Evolutionary conservation across 2,797 vertebrate genomes (phyloP), one percentile per base, ranked within the genome.

Genomic region (Orestias chungarensis): DNA sequence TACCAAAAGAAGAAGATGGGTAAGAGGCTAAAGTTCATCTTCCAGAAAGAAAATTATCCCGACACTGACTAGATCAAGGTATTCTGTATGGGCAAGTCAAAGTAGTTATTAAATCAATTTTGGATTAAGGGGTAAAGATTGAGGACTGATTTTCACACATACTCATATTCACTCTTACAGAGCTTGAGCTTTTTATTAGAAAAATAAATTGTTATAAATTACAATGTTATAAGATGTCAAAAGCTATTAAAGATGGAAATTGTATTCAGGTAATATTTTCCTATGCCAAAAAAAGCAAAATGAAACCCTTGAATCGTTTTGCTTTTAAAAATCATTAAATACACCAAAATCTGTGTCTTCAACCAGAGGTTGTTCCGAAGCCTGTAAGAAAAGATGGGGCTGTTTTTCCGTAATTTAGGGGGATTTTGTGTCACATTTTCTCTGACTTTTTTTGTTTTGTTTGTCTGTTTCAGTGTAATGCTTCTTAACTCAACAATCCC

Each of bases 401-500:
- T 55, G n/a, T 18, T 15, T 43, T 27, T 43, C 23, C 8, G 14
- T 5, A 25, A 43, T 6, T 27, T 15, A n/a, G n/a, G n/a, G n/a
- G n/a, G 27, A 64, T 29, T 20, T 46, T 44, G 7, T 44, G 29
- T 20, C 14, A 25, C 3, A 25, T 10, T 25, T 27, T 25, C n/a
- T 44, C 25, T 17, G 1, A 42, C 2, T n/a, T 27, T 52, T 52
- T 15, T 27, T 68, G 20, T 20, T 25, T 61, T 44, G 25, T 29
- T 40, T 61, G 25, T 59, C 33, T 55, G 23, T 86, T 82, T 64
- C 77, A 95, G 94, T 68, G 75, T 95, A 1, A 15, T 27, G 1
- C 43, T 71, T 6, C 84, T 95, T 47, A 91, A 93, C 68, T 50
- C 44, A 11, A 80, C 70, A 18, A 81, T 86, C 18, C 68, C 84